Base-by-base conservation (phyloP, 2,797 vertebrate species). In the Pangasius sanitwongsei region DNA sequence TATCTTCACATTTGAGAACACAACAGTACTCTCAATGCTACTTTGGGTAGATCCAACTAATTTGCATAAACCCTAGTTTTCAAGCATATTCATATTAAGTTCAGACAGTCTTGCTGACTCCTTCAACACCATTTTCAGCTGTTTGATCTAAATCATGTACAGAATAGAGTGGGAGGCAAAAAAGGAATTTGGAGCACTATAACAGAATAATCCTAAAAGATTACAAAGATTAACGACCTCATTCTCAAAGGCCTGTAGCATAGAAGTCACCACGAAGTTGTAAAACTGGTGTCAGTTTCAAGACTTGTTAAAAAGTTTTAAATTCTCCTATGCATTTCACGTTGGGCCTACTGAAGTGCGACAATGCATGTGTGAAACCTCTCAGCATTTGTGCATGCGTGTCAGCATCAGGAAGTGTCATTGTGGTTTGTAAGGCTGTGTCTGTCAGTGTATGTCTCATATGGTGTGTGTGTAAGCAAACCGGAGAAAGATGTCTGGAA, bases 401-500 rank as follows among this genome's bases (percentile, higher is more conserved):
- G 20, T 78, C n/a, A 80, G n/a, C 63, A 72, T 83, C 63, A 86
- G 91, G 86, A 87, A 87, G 90, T 74, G 82, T 86, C 28, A 28
- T 4, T 65, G 77, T 85, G 86, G 55, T 48, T 89, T 61, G 83
- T 83, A 63, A 86, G 57, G 57, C 55, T 48, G n/a, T 80, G 83
- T 86, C 25, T 84, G 20, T 69, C 5, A 53, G 37, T 69, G 59
- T 34, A 18, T 5, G 18, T 87, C 55, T 87, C 65, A 87, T 67
- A 65, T 63, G 41, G 20, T 78, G 84, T 87, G 75, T 50, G 37
- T 50, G 55, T 80, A 16, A 55, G 61, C 31, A 69, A 61, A 59
- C 18, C 50, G 18, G 63, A 57, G 53, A 83, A 89, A 88, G 74
- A 86, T 92, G 90, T 65, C 90, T 77, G 87, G 85, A 90, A 88